A percentile compares a stretch with the other conserved stretches of the same genome.
Evolutionary conservation across 92 coral and sea anemone species (phyloP).

Genomic region (Blastomussa wellsi): DNA sequence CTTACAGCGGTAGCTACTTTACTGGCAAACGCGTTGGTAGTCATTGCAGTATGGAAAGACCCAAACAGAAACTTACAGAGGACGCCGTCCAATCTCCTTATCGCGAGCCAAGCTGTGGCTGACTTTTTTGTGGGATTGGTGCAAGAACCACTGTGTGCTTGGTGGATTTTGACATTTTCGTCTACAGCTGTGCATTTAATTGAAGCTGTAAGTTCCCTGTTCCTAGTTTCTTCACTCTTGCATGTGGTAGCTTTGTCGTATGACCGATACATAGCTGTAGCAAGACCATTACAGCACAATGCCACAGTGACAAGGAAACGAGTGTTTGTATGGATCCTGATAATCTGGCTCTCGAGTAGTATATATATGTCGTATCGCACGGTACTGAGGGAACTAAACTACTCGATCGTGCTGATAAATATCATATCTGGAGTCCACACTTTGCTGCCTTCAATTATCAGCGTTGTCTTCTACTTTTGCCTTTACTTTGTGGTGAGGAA

Average conservation of each 20-base stretch:
- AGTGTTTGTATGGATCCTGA: constrained; percentile 22
- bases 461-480: constrained; percentile 51
- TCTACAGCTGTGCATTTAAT: constrained; percentile 26
- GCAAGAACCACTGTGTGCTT: constrained; percentile 63
- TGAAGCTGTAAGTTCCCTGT: constrained; percentile 69
- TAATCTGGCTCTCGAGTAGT: constrained; percentile 62
- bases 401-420: constrained; percentile 44
- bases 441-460: constrained; percentile 66
- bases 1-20: constrained; percentile 48
- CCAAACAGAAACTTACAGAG: constrained; percentile 68
- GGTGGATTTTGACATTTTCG: constrained; percentile 79
- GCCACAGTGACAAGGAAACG: constrained; percentile 50
- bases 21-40: constrained; percentile 55
- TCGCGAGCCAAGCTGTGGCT: constrained; percentile 76
- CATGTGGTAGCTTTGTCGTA: constrained; percentile 67
- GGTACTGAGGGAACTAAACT: constrained; percentile 30
- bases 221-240: constrained; percentile 65
- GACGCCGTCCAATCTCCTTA: constrained; percentile 64
- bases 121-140: constrained; percentile 72
- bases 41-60: constrained; percentile 70
- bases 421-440: constrained; percentile 76
- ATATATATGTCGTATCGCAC: constrained; percentile 69
- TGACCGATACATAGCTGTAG: constrained; percentile 77
- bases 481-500: constrained; percentile 49
- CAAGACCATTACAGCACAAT: constrained; percentile 54